These are phyloP conservation scores for Chitala chitala DNA, from an alignment of 2,113 vertebrate genomes.

Conservation along the genomic window DNA sequence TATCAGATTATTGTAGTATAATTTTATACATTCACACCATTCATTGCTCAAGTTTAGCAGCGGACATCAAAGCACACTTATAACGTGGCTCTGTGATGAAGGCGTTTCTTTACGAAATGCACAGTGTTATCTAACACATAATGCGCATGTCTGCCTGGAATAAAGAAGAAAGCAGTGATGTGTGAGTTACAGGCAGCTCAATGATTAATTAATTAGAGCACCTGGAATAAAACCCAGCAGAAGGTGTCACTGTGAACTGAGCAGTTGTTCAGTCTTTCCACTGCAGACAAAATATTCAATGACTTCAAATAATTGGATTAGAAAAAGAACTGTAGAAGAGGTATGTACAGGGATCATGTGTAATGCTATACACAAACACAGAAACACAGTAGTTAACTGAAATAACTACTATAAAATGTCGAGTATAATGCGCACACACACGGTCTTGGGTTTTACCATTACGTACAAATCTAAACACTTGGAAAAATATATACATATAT, in stretches of 20 bases:
- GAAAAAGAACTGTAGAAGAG: too few species aligned
- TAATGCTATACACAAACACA: too few species aligned
- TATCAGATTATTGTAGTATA: too few species aligned
- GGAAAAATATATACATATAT: too few species aligned
- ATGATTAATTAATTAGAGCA: not conserved
- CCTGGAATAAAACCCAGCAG: not conserved
- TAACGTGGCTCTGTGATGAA: not conserved
- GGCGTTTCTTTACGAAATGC: not conserved
- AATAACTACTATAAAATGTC: too few species aligned
- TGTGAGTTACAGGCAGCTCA: not conserved
- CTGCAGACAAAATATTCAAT: not conserved
- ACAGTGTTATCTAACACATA: not conserved
- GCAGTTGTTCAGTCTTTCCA: not conserved
- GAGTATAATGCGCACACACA: too few species aligned
- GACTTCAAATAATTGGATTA: not conserved
- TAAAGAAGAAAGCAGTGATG: not conserved
- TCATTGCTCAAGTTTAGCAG: not conserved
- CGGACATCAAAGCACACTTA: conserved; percentile 13
- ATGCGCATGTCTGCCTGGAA: not conserved
- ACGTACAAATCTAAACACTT: too few species aligned
- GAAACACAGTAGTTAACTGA: too few species aligned
- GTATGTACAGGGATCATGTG: too few species aligned
- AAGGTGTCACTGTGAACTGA: not conserved
- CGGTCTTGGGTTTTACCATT: too few species aligned
- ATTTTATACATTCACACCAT: not conserved